These are phyloP conservation scores for Strix aluco DNA, from an alignment of 2,113 vertebrate species.

Conservation along the genomic window DNA sequence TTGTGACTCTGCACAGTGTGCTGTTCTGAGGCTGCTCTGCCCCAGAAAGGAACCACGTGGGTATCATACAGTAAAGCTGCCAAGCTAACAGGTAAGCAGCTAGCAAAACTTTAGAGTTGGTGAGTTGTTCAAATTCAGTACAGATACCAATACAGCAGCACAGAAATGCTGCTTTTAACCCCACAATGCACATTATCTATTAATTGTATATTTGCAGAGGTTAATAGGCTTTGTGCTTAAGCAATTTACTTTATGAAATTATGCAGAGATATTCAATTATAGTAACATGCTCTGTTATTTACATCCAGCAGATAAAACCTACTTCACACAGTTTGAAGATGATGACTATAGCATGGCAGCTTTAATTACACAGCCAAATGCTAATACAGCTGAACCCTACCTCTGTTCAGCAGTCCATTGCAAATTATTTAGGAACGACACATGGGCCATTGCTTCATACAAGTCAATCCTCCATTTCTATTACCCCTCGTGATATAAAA, in stretches of 20 bases:
- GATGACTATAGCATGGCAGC: neutral
- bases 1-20: neutral
- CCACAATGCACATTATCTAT: neutral
- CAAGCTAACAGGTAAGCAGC: neutral
- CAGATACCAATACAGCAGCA: neutral
- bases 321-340: neutral
- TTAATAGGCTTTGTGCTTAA: neutral
- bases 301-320: neutral
- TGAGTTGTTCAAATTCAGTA: neutral
- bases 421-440: neutral
- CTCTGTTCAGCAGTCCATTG: neutral
- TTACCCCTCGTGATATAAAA: neutral
- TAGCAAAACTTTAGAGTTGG: neutral
- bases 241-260: neutral
- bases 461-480: neutral
- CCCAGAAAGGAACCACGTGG: neutral
- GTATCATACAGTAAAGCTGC: neutral
- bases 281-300: neutral
- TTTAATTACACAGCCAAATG: constrained; percentile 18
- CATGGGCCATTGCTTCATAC: neutral
- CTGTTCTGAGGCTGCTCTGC: neutral
- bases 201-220: neutral
- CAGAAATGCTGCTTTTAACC: neutral
- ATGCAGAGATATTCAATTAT: neutral
- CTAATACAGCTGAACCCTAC: neutral